Percentiles rank a stretch among this genome's conserved stretches.
phyloP scores from a whole-genome alignment of 2,797 vertebrate species.

The Arnoldichthys spilopterus region DNA sequence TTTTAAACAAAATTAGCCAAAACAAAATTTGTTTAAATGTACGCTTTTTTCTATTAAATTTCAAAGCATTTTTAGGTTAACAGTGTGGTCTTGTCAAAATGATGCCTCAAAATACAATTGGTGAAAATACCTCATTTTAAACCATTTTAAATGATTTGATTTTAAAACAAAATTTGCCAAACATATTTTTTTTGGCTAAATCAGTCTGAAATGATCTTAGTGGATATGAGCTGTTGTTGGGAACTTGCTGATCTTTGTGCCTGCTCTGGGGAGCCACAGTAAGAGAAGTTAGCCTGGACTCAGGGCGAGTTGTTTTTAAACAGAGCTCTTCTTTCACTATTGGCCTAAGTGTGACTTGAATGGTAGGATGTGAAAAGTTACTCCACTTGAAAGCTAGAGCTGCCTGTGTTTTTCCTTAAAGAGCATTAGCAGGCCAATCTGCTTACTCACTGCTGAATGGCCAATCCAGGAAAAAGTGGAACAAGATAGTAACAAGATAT shows the following conservation, averaged over 20 bases:
- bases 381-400: constrained; percentile 21
- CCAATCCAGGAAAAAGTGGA: not conserved
- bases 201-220: too few species aligned
- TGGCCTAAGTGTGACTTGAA: constrained; percentile 17
- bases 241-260: not conserved
- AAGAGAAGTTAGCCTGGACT: not conserved
- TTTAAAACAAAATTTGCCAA: not conserved
- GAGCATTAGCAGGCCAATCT: not conserved
- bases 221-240: too few species aligned
- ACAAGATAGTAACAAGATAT: not conserved
- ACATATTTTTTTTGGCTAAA: too few species aligned
- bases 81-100: too few species aligned
- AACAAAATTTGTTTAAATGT: too few species aligned
- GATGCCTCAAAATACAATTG: too few species aligned
- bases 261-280: not conserved
- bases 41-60: too few species aligned
- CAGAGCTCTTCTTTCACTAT: constrained; percentile 36
- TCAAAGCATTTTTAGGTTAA: too few species aligned
- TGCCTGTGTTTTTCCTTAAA: not conserved
- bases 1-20: too few species aligned
- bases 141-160: too few species aligned
- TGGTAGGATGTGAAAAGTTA: constrained; percentile 12
- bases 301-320: not conserved
- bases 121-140: too few species aligned
- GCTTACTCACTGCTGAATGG: not conserved